A percentile compares a stretch with the other conserved stretches of the same genome.
phyloP scores from a whole-genome alignment of 2,888 invertebrate species.

The Euplagia quadripunctaria region DNA sequence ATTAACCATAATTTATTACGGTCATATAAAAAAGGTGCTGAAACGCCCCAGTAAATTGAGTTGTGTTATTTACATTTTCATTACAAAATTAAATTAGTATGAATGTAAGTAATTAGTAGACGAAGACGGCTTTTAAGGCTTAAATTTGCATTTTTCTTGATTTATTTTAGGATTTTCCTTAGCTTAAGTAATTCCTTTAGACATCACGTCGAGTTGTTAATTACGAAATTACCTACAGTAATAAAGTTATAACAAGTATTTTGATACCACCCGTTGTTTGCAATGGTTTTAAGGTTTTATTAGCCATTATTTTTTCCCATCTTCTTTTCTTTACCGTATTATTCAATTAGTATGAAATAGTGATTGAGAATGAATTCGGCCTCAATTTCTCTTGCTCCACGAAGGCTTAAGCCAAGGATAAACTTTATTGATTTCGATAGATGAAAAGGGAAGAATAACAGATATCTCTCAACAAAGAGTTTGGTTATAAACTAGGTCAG shows the following conservation, averaged over 20 bases:
- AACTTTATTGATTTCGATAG: neutral
- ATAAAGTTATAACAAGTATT: slow-evolving; percentile 8
- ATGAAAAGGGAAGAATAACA: neutral
- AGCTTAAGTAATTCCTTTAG: slow-evolving; percentile 16
- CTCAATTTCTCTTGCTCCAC: neutral
- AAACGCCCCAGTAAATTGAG: slow-evolving; percentile 43
- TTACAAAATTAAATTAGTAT: slow-evolving; percentile 49
- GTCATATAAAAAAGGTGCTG: slow-evolving; percentile 57
- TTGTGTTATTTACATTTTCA: slow-evolving; percentile 49
- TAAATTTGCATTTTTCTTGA: slow-evolving; percentile 27
- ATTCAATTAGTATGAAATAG: slow-evolving; percentile 3
- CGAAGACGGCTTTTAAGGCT: slow-evolving; percentile 18
- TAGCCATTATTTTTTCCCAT: neutral
- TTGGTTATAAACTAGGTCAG: neutral
- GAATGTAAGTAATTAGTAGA: slow-evolving; percentile 41
- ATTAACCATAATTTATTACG: slow-evolving; percentile 60
- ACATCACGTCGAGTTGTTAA: slow-evolving; percentile 18
- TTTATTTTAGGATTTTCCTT: slow-evolving; percentile 17
- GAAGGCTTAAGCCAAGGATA: neutral
- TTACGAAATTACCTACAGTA: slow-evolving; percentile 11
- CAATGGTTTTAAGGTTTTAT: neutral
- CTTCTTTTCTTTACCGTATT: neutral
- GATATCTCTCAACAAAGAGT: neutral
- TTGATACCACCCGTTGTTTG: neutral
- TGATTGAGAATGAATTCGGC: neutral